These are phyloP conservation scores for Trichomalopsis sarcophagae DNA, from an alignment of 1,140 invertebrate genomes.

Conservation along the genomic window DNA sequence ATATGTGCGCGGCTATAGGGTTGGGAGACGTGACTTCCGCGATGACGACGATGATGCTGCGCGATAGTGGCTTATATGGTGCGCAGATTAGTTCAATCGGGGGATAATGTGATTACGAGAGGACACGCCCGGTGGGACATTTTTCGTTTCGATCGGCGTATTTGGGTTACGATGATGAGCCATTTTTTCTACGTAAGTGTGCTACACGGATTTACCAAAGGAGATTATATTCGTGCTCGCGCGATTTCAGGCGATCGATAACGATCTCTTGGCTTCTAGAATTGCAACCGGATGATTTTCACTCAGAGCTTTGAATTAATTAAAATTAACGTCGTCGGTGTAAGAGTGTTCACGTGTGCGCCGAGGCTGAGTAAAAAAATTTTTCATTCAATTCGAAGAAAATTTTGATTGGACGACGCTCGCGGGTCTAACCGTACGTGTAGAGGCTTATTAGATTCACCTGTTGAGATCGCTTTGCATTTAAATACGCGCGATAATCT, in stretches of 20 bases:
- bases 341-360: too few species aligned
- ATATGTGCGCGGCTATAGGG: not conserved
- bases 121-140: not conserved
- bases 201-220: too few species aligned
- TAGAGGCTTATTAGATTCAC: not conserved
- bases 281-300: too few species aligned
- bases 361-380: too few species aligned
- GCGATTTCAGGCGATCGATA: too few species aligned
- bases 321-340: too few species aligned
- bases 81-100: not conserved
- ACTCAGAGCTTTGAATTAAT: too few species aligned
- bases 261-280: too few species aligned
- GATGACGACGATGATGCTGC: not conserved
- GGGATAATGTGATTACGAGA: not conserved
- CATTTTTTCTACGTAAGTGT: not conserved
- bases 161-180: not conserved
- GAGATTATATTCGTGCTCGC: too few species aligned
- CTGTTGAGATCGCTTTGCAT: constrained; percentile 15
- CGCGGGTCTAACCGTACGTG: not conserved
- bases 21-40: not conserved
- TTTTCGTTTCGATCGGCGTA: not conserved
- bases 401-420: not conserved
- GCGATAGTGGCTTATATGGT: not conserved
- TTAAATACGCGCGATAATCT: constrained; percentile 12
- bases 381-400: not conserved